These are phyloP conservation scores for Aurelia sp. DNA, from an alignment of 30 jellyfish, hydroid and myxozoan species.

Conservation along the genomic window DNA sequence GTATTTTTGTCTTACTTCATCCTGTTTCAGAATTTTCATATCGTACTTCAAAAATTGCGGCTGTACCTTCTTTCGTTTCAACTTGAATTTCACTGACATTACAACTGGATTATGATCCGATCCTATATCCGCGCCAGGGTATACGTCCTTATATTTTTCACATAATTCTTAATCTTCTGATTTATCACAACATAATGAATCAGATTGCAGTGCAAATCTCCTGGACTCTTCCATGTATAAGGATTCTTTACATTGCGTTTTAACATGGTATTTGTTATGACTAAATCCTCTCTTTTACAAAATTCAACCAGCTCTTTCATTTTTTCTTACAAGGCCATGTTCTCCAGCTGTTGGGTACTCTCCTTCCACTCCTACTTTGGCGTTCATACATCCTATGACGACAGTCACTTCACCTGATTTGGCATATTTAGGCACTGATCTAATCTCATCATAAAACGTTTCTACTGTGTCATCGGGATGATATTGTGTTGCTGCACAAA, in stretches of 20 bases:
- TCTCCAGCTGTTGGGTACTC: too few species aligned
- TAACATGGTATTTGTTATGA: not conserved
- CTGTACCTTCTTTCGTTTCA: not conserved
- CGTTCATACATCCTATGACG: too few species aligned
- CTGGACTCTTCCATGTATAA: not conserved
- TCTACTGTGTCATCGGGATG: conserved; percentile 18
- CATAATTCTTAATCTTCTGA: not conserved
- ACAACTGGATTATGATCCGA: not conserved
- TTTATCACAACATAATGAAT: not conserved
- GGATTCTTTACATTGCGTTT: not conserved
- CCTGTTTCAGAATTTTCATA: too few species aligned
- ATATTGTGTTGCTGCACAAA: conserved; percentile 41
- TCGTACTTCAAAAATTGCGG: not conserved
- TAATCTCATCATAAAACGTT: not conserved
- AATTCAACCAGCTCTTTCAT: not conserved
- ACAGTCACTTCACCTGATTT: too few species aligned
- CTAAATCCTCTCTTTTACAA: not conserved
- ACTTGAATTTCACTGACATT: not conserved
- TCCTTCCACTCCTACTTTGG: too few species aligned
- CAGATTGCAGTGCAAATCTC: not conserved
- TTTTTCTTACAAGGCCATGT: not conserved
- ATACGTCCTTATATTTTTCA: too few species aligned
- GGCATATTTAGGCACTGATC: too few species aligned
- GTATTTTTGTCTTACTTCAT: not conserved
- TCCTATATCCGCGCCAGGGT: not conserved